Percentiles rank a stretch among this genome's conserved stretches.
These are phyloP conservation scores for Galemys pyrenaicus DNA, from an alignment of 2,113 vertebrate species.

Conservation along the genomic window DNA sequence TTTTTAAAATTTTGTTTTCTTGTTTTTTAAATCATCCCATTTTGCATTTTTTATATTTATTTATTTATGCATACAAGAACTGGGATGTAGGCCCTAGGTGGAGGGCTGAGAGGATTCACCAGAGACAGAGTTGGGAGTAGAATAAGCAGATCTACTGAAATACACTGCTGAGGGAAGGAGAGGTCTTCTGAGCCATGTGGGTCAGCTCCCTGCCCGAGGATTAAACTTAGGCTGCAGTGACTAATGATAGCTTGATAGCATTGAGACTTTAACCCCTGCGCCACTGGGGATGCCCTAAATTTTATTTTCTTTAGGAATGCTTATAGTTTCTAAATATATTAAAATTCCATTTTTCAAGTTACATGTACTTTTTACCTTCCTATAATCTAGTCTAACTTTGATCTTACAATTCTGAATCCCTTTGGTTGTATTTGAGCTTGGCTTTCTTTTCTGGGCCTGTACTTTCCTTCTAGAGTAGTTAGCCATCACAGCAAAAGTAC, in stretches of 20 bases:
- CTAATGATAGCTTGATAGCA: too few relatives aligned
- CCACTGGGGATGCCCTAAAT: background rate
- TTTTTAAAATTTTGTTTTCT: slow-evolving; percentile 46
- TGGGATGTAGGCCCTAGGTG: too few relatives aligned
- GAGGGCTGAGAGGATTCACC: too few relatives aligned
- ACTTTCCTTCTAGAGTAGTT: background rate
- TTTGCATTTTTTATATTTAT: too few relatives aligned
- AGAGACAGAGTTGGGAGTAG: too few relatives aligned
- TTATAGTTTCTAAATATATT: slow-evolving; percentile 56
- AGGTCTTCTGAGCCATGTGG: too few relatives aligned
- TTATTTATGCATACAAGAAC: too few relatives aligned
- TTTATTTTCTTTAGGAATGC: slow-evolving; percentile 24
- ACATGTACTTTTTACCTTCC: background rate
- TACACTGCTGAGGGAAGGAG: too few relatives aligned
- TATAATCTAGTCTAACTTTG: background rate
- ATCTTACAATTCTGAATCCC: background rate
- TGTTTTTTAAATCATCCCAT: background rate
- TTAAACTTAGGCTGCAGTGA: too few relatives aligned
- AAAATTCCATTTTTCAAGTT: slow-evolving; percentile 39
- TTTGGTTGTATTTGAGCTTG: slow-evolving; percentile 49
- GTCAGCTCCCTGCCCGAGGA: too few relatives aligned
- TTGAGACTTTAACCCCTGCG: too few relatives aligned
- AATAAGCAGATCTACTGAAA: too few relatives aligned
- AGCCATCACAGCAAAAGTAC: slow-evolving; percentile 30
- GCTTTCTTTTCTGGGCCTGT: background rate